A percentile compares a stretch with the other conserved stretches of the same genome.
Conservation (phyloP, 1,140 invertebrate genomes). For the Macrotrachela quadricornifera region DNA sequence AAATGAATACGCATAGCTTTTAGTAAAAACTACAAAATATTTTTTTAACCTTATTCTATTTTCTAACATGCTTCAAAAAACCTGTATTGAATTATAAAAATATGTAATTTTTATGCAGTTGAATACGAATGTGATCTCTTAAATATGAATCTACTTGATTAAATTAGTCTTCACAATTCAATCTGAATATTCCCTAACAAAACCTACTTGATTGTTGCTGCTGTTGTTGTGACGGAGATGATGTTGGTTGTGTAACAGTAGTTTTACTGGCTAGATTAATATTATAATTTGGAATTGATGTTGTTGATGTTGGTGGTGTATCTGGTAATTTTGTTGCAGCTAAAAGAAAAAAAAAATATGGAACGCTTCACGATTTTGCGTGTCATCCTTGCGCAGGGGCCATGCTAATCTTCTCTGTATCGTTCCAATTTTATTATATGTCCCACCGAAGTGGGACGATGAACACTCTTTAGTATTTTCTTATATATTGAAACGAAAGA, state of each 20-base stretch:
- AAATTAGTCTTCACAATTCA: no score
- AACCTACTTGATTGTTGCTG: not conserved
- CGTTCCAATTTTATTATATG: slow-evolving; percentile 49
- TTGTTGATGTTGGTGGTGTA: not conserved
- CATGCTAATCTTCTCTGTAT: slow-evolving; percentile 82
- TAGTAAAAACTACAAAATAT: no score
- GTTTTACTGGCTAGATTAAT: not conserved
- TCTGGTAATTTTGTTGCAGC: not conserved
- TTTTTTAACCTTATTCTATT: no score
- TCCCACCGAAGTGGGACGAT: slow-evolving; percentile 16
- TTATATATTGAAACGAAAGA: no score
- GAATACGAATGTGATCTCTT: no score
- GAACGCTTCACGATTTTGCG: slow-evolving; percentile 69
- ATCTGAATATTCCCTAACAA: no score
- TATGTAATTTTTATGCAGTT: no score
- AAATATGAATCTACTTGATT: no score
- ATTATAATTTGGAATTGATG: not conserved
- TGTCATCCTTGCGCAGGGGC: slow-evolving; percentile 73
- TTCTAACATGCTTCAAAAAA: no score
- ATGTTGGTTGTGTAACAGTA: not conserved
- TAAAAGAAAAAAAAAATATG: slow-evolving; percentile 20
- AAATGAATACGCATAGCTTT: no score
- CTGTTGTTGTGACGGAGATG: not conserved
- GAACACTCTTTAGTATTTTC: no score
- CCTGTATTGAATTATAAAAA: no score